Base-by-base conservation (phyloP, 2,888 invertebrate species). In the Apamea crenata region DNA sequence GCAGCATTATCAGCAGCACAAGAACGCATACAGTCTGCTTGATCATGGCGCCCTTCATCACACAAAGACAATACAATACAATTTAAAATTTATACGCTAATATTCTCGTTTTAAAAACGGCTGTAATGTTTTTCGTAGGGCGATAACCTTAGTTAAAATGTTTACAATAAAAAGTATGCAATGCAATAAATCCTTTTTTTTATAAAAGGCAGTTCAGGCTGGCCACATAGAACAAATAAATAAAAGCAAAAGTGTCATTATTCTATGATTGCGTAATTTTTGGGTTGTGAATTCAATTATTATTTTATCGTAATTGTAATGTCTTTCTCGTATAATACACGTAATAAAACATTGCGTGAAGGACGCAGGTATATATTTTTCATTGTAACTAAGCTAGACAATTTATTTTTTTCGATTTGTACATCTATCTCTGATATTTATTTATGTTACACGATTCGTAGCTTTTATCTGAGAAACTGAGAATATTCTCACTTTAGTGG, bases 321-420 rank as follows among this genome's bases (percentile, higher is more conserved):
- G 89, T 90, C 90, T 81, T 90, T 85, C 65, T 69, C 86, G 16
- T 90, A 90, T 36, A 89, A 89, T 82, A 89, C 89, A 56, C 90
- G 89, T 16, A 80, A 87, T 80, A 89, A 82, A 86, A 79, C 65
- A 32, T 86, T 77, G 44, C 87, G 80, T 56, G 66, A 73, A 25
- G 77, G 69, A 67, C 74, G 72, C 72, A 86, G 87, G 85, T 85
- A 86, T 69, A 44, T 56, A 16, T 18, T 61, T 74, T 29, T 59
- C n/a, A n/a, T 29, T 56, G 10, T 53, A 6, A 25, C 3, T n/a
- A 36, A 71, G 3, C 53, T 70, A 18, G 6, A 53, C 2, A 16
- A 25, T 44, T n/a, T 21, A 12, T 21, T 12, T 56, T 25, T 25
- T 56, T 10, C 10, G 2, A 65, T 65, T 63, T 65, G 32, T 21